Evolutionary conservation across 2,113 vertebrate species (phyloP).

Genomic region (Oryzias curvinotus): DNA sequence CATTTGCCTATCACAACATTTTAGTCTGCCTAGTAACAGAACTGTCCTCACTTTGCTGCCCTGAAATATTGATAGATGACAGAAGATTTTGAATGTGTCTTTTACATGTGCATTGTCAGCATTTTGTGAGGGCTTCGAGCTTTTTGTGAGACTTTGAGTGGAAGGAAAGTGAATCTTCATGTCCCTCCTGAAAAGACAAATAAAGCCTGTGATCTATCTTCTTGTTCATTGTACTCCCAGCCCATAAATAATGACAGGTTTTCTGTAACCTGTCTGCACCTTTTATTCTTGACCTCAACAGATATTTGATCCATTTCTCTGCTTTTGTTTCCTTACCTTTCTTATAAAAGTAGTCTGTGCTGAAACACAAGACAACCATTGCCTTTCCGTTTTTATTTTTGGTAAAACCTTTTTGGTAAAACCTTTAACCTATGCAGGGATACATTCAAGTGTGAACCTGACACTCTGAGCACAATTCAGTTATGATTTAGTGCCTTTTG

Average conservation of each 20-base stretch:
- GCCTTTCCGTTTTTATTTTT: no score
- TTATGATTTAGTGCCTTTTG: no score
- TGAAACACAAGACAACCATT: no score
- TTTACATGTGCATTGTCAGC: constrained; percentile 27
- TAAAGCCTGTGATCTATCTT: constrained; percentile 48
- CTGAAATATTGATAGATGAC: constrained; percentile 59
- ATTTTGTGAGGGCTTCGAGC: constrained; percentile 12
- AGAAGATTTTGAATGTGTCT: constrained; percentile 13
- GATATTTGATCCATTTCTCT: constrained; percentile 30
- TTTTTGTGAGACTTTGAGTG: constrained; percentile 20
- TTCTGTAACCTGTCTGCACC: constrained; percentile 37
- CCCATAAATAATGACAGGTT: constrained; percentile 63
- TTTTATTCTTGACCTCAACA: constrained; percentile 12
- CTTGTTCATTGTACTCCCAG: constrained; percentile 54
- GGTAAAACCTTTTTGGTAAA: no score
- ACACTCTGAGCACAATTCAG: no score
- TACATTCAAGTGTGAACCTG: no score
- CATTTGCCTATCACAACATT: constrained; percentile 20
- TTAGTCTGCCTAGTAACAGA: constrained; percentile 66
- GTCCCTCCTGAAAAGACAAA: constrained; percentile 48
- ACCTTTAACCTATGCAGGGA: no score
- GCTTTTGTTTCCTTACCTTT: constrained; percentile 44
- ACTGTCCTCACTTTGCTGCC: constrained; percentile 22
- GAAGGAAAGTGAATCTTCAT: constrained; percentile 33
- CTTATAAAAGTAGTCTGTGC: constrained; percentile 34